phyloP scores from a whole-genome alignment of 2,113 vertebrate species.

The Catharus minimus region DNA sequence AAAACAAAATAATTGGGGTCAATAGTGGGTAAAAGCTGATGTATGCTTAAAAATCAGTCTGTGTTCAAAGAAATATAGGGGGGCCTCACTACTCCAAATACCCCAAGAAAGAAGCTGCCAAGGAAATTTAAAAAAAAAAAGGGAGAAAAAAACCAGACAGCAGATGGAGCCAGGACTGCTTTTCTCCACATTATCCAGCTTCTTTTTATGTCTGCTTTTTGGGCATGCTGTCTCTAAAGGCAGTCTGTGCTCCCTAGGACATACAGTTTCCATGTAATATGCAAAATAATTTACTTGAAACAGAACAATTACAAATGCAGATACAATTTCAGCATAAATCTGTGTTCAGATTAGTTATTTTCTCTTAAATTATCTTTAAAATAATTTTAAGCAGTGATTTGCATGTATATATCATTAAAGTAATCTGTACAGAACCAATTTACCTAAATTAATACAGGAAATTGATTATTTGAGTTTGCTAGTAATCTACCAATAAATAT shows the following conservation, averaged over 20 bases:
- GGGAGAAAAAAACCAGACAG: not conserved
- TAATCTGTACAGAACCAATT: not conserved
- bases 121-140: not conserved
- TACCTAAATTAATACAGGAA: not conserved
- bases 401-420: not conserved
- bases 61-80: not conserved
- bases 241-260: not conserved
- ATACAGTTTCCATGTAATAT: not conserved
- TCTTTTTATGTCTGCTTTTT: not conserved
- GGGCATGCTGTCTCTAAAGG: not conserved
- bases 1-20: not conserved
- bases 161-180: conserved; percentile 41
- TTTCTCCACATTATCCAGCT: not conserved
- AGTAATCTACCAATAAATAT: not conserved
- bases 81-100: not conserved
- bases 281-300: not conserved
- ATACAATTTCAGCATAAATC: not conserved
- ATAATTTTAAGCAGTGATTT: not conserved
- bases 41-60: not conserved
- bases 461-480: not conserved
- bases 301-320: not conserved
- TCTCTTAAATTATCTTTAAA: not conserved
- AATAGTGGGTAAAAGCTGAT: not conserved
- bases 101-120: not conserved
- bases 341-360: not conserved